Percentiles rank a stretch among this genome's conserved stretches.
Evolutionary conservation across 1,140 invertebrate genomes (phyloP).

Genomic region (Lethrus apterus): DNA sequence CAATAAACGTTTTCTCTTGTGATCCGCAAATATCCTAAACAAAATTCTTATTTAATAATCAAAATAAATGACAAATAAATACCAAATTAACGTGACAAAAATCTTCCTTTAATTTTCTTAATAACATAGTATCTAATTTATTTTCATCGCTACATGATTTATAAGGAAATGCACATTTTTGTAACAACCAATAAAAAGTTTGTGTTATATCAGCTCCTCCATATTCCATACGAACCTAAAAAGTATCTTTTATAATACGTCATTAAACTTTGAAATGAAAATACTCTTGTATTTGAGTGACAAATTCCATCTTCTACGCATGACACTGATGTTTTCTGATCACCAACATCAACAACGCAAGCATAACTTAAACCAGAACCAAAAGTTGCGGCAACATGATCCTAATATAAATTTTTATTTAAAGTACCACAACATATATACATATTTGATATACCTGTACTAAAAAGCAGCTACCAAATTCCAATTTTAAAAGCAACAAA

Average conservation of each 20-base stretch:
- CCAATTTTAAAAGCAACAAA: slow-evolving; percentile 71
- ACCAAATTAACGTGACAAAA: slow-evolving; percentile 85
- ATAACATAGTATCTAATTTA: slow-evolving; percentile 62
- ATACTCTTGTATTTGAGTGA: slow-evolving; percentile 73
- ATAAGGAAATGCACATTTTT: slow-evolving; percentile 84
- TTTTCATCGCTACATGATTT: slow-evolving; percentile 65
- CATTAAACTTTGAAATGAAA: neutral
- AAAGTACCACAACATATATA: neutral
- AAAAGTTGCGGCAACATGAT: slow-evolving; percentile 90
- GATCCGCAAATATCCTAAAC: slow-evolving; percentile 70
- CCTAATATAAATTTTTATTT: slow-evolving; percentile 45
- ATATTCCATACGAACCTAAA: slow-evolving; percentile 65
- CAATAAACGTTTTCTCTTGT: slow-evolving; percentile 68
- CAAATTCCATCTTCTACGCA: slow-evolving; percentile 96
- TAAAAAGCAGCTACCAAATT: slow-evolving; percentile 86
- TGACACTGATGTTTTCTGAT: slow-evolving; percentile 90
- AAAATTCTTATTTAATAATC: neutral
- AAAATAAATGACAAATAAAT: slow-evolving; percentile 13
- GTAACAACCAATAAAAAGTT: slow-evolving; percentile 76
- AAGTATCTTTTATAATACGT: slow-evolving; percentile 1
- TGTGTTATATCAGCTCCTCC: slow-evolving; percentile 85
- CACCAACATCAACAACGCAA: slow-evolving; percentile 92
- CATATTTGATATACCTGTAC: slow-evolving; percentile 60
- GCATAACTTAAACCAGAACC: slow-evolving; percentile 86
- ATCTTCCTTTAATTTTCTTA: slow-evolving; percentile 81